A percentile compares a stretch with the other conserved stretches of the same genome.
These are phyloP conservation scores for Mesocentrotus franciscanus DNA, from an alignment of 53 echinoderm and acorn worm species.

Conservation along the genomic window DNA sequence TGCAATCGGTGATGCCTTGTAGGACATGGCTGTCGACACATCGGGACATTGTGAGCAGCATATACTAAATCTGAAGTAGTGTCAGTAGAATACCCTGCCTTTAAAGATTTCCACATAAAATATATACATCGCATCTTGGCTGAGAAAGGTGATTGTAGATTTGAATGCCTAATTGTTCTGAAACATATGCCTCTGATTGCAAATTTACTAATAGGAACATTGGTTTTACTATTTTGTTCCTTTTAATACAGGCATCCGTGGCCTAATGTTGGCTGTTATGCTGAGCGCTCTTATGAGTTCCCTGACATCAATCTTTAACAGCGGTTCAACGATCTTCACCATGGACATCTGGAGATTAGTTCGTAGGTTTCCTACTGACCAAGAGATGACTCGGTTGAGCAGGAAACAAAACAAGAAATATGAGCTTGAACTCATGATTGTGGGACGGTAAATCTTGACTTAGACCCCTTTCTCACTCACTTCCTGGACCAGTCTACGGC, in stretches of 20 bases:
- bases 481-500: too few relatives aligned
- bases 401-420: slow-evolving; percentile 69
- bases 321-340: slow-evolving; percentile 94
- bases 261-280: slow-evolving; percentile 97
- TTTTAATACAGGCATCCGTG: slow-evolving; percentile 76
- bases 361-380: slow-evolving; percentile 61
- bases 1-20: too few relatives aligned
- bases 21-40: too few relatives aligned
- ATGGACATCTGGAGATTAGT: slow-evolving; percentile 94
- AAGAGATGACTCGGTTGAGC: slow-evolving; percentile 59
- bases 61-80: too few relatives aligned
- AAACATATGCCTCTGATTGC: too few relatives aligned
- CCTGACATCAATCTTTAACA: slow-evolving; percentile 97
- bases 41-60: too few relatives aligned
- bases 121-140: too few relatives aligned
- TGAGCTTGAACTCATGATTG: slow-evolving; percentile 91
- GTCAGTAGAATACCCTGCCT: too few relatives aligned
- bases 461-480: too few relatives aligned
- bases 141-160: too few relatives aligned
- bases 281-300: slow-evolving; percentile 96
- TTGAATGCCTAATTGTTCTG: too few relatives aligned
- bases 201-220: neutral
- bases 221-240: neutral
- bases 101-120: too few relatives aligned
- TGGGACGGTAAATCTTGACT: slow-evolving; percentile 78